Evolutionary conservation across 2,113 vertebrate genomes (phyloP).

Genomic region (Conger conger): DNA sequence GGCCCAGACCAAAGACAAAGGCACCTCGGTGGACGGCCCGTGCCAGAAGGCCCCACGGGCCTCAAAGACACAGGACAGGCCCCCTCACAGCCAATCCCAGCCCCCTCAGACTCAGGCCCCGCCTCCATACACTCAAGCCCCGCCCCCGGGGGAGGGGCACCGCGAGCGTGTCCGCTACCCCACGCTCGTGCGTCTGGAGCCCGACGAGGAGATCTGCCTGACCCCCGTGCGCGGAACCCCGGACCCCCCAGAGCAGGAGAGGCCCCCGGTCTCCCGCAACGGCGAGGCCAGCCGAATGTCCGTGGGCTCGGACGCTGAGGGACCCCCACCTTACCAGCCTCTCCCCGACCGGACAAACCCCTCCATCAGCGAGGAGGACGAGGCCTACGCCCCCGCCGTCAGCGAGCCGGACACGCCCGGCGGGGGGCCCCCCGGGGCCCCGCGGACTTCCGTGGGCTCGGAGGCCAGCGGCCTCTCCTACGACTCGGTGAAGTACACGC

Average conservation of each 20-base stretch:
- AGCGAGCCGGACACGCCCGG: constrained; percentile 54
- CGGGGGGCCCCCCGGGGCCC: constrained; percentile 31
- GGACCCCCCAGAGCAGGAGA: constrained; percentile 73
- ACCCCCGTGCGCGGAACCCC: constrained; percentile 87
- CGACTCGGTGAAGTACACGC: constrained; percentile 94
- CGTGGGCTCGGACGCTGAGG: constrained; percentile 86
- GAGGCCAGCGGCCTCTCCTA: constrained; percentile 94
- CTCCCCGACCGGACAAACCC: constrained; percentile 80
- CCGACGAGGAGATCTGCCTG: constrained; percentile 95
- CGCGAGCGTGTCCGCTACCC: constrained; percentile 88
- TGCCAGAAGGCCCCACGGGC: constrained; percentile 66
- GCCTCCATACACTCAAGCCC: constrained; percentile 52
- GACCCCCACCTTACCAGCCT: constrained; percentile 77
- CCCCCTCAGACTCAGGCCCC: constrained; percentile 38
- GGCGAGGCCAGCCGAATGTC: constrained; percentile 87
- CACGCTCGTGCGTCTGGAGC: constrained; percentile 83
- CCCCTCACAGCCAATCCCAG: not conserved
- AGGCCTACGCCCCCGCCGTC: constrained; percentile 67
- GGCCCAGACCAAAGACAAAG: constrained; percentile 89
- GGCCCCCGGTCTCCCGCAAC: constrained; percentile 80
- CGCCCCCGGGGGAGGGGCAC: constrained; percentile 64
- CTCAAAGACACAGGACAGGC: constrained; percentile 55
- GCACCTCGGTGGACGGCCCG: constrained; percentile 87
- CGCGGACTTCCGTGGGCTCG: constrained; percentile 83
- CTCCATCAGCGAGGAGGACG: constrained; percentile 88